Base-by-base conservation (phyloP, 1,140 invertebrate genomes). In the Rhyzopertha dominica region DNA sequence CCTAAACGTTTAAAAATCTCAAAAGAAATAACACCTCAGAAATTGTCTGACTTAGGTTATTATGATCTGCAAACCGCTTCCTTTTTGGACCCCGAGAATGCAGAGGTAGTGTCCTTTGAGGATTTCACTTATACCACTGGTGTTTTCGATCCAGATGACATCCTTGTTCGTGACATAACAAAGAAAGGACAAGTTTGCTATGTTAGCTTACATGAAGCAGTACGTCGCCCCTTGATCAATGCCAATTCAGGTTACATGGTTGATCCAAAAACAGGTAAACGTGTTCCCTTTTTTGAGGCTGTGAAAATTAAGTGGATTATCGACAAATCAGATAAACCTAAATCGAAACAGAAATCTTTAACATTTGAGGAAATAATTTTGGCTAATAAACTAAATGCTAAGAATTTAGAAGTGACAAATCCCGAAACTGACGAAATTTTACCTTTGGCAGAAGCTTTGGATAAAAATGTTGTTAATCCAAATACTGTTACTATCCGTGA, bases 241-340 rank as follows among this genome's bases (percentile, higher is more conserved):
- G 76, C 78, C 61, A 77, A 80, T 43, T 77, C 79, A 1, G 88
- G 88, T 5, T 77, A 87, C 54, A 84, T 92, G 77, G 79, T 90
- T 3, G 85, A 95, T 72, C 80, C 82, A 7, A 82, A 83, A 65
- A 86, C 80, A 16, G 87, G 88, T 5, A 81, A 84, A 61, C 76
- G 80, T 36, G 77, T 93, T 26, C 77, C 85, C 4, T 90, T 94
- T 67, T 83, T 90, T 67, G 85, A 92, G 62, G 90, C 89, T 47
- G 75, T 92, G 24, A 77, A 84, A 57, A 66, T 79, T 28, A 76
- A 77, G 25, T 80, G 81, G 77, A 82, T 87, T 47, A 77, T 81
- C 25, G 74, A 80, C 38, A 36, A 56, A 3, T 46, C 59, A 68
- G 71, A 49, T 52, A 65, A 62, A 72, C 76, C 37, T 62, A 78